Percentiles rank a stretch among this genome's conserved stretches.
phyloP scores from a whole-genome alignment of 2,113 vertebrate species.

The Nothocercus nigrocapillus region DNA sequence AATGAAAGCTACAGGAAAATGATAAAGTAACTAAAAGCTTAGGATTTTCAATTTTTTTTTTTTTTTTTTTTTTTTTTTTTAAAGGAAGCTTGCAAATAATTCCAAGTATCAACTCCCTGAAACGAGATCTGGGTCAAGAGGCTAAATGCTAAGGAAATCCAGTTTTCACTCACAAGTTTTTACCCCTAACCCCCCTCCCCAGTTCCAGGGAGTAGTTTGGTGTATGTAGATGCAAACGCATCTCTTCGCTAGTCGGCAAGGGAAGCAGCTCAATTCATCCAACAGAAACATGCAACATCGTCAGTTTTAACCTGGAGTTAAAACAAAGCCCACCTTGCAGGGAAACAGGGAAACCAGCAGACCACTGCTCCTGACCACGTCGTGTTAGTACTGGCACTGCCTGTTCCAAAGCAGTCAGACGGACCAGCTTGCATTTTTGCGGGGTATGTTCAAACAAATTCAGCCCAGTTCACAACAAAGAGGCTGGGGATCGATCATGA shows the following conservation, averaged over 20 bases:
- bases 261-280: background rate
- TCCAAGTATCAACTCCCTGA: background rate
- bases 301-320: background rate
- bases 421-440: background rate
- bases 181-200: too few species aligned
- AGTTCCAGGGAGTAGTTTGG: background rate
- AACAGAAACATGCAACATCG: background rate
- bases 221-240: fast-evolving
- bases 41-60: background rate
- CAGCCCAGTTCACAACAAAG: background rate
- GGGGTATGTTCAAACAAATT: background rate
- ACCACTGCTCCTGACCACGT: background rate
- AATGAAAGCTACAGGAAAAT: background rate
- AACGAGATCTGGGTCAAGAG: background rate
- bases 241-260: background rate
- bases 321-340: background rate
- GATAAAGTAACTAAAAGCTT: background rate
- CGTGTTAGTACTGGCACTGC: background rate
- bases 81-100: background rate
- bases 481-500: fast-evolving
- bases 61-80: background rate
- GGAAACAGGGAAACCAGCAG: background rate
- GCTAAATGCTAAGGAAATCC: background rate
- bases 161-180: background rate
- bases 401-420: background rate